Conservation (phyloP, 2,888 invertebrate species). For the Drosophila tanythrix region DNA sequence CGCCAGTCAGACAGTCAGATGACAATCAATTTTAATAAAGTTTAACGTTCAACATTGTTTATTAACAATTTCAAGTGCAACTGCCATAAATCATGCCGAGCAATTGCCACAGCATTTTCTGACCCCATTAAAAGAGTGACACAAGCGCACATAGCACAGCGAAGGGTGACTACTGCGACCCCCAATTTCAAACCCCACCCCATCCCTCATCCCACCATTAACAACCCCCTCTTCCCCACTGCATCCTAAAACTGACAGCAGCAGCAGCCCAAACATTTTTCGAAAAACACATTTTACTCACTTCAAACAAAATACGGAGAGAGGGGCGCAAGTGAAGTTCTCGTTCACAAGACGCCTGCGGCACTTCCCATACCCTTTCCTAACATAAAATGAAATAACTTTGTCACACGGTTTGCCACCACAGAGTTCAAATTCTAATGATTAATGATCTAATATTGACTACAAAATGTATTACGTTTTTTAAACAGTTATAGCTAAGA, state of each 20-base stretch:
- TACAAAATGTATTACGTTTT: background rate
- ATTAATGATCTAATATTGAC: background rate
- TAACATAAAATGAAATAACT: no score
- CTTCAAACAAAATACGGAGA: conserved; percentile 56
- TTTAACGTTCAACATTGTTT: conserved; percentile 34
- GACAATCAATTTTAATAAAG: conserved; percentile 60
- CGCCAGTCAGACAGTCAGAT: conserved; percentile 16
- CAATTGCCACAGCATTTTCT: conserved; percentile 36
- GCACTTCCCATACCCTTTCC: conserved; percentile 24
- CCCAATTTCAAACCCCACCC: background rate
- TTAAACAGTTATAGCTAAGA: background rate
- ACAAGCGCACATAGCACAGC: conserved; percentile 13
- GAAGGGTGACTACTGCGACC: conserved; percentile 27
- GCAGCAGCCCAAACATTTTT: conserved; percentile 57
- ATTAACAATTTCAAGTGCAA: conserved; percentile 45
- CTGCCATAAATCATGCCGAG: conserved; percentile 52
- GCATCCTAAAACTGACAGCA: conserved; percentile 50
- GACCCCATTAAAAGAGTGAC: conserved; percentile 65
- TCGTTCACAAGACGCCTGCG: conserved; percentile 31
- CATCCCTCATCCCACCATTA: background rate
- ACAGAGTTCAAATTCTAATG: background rate
- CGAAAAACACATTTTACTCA: conserved; percentile 58
- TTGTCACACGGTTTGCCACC: background rate
- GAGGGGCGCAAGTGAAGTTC: conserved; percentile 48
- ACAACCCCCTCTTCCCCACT: background rate